These are phyloP conservation scores for Micromesistius poutassou DNA, from an alignment of 2,797 vertebrate species.

Conservation along the genomic window DNA sequence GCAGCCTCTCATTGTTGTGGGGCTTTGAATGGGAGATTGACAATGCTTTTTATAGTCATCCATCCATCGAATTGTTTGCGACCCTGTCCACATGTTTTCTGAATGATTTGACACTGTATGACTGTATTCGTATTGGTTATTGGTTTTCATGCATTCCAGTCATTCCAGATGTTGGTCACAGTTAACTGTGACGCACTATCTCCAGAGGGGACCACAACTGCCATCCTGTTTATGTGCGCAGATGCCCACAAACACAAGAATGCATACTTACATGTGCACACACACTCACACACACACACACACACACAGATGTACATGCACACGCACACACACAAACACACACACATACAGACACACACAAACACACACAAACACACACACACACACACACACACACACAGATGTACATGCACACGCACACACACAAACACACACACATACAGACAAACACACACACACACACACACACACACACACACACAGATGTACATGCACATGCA, in stretches of 20 bases:
- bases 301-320: too few species aligned
- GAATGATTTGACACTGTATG: conserved; percentile 26
- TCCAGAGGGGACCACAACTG: conserved; percentile 16
- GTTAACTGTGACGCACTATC: conserved; percentile 26
- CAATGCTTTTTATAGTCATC: conserved; percentile 48
- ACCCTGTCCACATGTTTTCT: conserved; percentile 34
- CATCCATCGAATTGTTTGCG: conserved; percentile 43
- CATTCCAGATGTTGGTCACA: conserved; percentile 30
- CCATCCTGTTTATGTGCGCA: conserved; percentile 1
- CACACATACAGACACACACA: neutral
- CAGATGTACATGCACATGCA: neutral
- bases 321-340: too few species aligned
- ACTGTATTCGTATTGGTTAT: neutral
- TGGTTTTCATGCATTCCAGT: conserved; percentile 37
- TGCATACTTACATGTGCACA: neutral
- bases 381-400: neutral
- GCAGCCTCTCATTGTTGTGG: conserved; percentile 53
- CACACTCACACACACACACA: too few species aligned
- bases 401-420: neutral
- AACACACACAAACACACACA: neutral
- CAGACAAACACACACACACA: neutral
- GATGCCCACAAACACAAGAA: neutral
- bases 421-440: neutral
- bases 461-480: neutral
- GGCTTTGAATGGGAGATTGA: conserved; percentile 45